phyloP scores from a whole-genome alignment of 1,140 invertebrate genomes.

The Hydropsyche tenuis region DNA sequence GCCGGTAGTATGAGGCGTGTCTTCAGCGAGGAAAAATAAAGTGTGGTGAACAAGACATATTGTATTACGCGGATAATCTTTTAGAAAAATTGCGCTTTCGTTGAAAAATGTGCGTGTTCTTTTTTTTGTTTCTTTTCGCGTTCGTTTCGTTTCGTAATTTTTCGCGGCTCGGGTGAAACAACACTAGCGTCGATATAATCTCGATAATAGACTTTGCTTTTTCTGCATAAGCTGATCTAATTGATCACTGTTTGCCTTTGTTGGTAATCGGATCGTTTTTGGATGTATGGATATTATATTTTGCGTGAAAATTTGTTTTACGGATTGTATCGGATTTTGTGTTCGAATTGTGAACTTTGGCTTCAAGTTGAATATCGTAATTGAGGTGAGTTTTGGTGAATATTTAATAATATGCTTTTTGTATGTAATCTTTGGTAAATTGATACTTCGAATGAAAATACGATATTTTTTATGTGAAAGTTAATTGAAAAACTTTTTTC shows the following conservation, averaged over 20 bases:
- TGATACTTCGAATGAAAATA: too few species aligned
- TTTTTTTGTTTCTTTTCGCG: background rate
- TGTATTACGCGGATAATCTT: conserved; percentile 23
- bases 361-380: too few species aligned
- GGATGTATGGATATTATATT: too few species aligned
- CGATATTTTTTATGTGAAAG: too few species aligned
- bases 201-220: conserved; percentile 18
- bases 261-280: too few species aligned
- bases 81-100: conserved; percentile 23
- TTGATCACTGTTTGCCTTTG: conserved; percentile 3
- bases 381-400: too few species aligned
- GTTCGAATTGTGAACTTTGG: too few species aligned
- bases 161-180: background rate
- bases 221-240: background rate
- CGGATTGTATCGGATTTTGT: too few species aligned
- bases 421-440: too few species aligned
- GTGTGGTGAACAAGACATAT: conserved; percentile 24
- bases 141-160: background rate
- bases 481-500: too few species aligned
- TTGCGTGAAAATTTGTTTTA: too few species aligned
- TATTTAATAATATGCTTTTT: too few species aligned
- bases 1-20: background rate
- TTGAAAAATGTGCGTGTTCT: conserved; percentile 7
- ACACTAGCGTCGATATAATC: conserved; percentile 16
- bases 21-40: conserved; percentile 6